A percentile compares a stretch with the other conserved stretches of the same genome.
phyloP scores from a whole-genome alignment of 2,797 vertebrate genomes.

The Molossus alvarezi region DNA sequence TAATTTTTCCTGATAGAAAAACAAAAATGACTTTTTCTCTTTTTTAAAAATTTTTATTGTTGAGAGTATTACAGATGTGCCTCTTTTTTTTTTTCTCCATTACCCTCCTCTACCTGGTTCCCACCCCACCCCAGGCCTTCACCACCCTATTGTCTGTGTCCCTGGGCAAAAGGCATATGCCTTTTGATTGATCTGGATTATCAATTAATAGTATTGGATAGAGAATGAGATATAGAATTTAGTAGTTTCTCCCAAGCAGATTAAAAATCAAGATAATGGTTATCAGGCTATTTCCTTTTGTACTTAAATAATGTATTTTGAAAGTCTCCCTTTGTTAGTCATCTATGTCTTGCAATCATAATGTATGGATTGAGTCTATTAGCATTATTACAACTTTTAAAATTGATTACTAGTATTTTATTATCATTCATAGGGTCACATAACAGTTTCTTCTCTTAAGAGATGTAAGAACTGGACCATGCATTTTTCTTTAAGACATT shows the following conservation, averaged over 20 bases:
- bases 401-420: neutral
- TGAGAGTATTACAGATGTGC: too few relatives aligned
- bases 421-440: neutral
- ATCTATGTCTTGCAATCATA: neutral
- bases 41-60: too few relatives aligned
- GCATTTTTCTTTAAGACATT: slow-evolving; percentile 1
- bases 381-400: neutral
- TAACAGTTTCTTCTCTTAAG: neutral
- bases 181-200: too few relatives aligned
- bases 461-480: neutral
- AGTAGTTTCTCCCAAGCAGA: slow-evolving; percentile 7
- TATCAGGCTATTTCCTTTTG: neutral
- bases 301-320: neutral
- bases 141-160: too few relatives aligned
- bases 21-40: neutral
- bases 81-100: too few relatives aligned
- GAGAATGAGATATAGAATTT: neutral
- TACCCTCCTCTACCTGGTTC: too few relatives aligned
- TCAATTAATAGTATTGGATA: neutral
- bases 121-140: too few relatives aligned
- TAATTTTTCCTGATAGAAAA: too few relatives aligned
- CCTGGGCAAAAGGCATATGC: too few relatives aligned
- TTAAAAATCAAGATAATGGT: slow-evolving; percentile 8
- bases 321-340: neutral
- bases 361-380: neutral